Base-by-base conservation (phyloP, 92 coral and sea anemone species). In the Paramuricea clavata region DNA sequence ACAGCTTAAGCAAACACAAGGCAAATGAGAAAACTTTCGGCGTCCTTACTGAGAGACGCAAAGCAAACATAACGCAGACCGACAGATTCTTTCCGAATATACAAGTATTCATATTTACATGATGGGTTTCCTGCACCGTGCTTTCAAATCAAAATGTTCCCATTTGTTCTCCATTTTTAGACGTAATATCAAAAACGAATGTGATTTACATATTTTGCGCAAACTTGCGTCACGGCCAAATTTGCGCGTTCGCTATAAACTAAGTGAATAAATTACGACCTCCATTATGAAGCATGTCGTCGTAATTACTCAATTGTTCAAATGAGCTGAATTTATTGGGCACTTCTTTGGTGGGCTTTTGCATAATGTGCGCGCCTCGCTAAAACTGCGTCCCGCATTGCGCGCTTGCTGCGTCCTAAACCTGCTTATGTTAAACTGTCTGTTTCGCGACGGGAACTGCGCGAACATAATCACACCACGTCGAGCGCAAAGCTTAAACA, bases 341-440 rank as follows among this genome's bases (percentile, higher is more conserved):
- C 41, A 19, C 82, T 32, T 76, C 82, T 76, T 76, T 76, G 82
- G 82, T 76, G 82, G 82, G 82, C 82, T 28, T 44, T 44, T 22
- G 82, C 52, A 65, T 65, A 56, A 49, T 76, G 39, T 76, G 44
- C 47, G 64, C 39, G 33, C 82, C 82, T 52, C 44, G 6, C 28
- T 30, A 39, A 76, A 50, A 27, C 7, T 49, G 82, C 67, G 49
- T 39, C 79, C 79, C 60, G 60, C 59, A 41, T 44, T 39, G 49
- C 22, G 39, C 82, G 36, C 82, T 76, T 36, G 82, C 82, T 76
- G 82, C 27, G 82, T 10, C 67, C 1, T 36, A 76, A 76, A 76
- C 47, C 82, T 60, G 67, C 82, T 76, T 76, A 76, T 76, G 65
- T 50, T 12, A 54, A 76, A 76, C 68, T 76, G 82, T 76, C 82